A percentile compares a stretch with the other conserved stretches of the same genome.
Conservation (phyloP, 2,888 invertebrate species). For the Chrysomela aeneicollis region DNA sequence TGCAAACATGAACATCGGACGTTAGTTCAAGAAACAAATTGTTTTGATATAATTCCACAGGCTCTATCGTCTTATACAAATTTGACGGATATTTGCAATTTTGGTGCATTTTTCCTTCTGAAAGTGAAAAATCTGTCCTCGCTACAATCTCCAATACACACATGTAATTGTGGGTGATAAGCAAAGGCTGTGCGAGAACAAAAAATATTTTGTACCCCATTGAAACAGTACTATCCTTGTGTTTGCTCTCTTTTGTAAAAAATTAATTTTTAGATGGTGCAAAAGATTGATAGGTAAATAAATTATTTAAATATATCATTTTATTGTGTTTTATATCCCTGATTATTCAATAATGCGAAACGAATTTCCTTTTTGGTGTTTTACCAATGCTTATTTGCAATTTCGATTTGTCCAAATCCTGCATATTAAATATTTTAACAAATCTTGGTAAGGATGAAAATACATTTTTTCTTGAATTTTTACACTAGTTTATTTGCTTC, state of each 20-base stretch:
- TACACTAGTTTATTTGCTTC: no score
- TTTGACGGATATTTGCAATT: constrained; percentile 1
- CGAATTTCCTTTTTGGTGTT: no score
- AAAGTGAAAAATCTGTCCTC: constrained; percentile 47
- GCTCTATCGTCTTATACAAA: no score
- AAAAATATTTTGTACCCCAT: constrained; percentile 47
- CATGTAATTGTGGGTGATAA: constrained; percentile 48
- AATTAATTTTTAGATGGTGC: constrained; percentile 47
- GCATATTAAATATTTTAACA: no score
- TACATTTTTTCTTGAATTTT: no score
- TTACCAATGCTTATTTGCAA: no score
- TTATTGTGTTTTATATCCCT: background rate
- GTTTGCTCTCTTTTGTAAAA: constrained; percentile 48
- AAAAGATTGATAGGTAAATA: constrained; percentile 41
- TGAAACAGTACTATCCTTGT: constrained; percentile 40
- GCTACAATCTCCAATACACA: constrained; percentile 49
- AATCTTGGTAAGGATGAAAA: no score
- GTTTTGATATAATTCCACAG: no score
- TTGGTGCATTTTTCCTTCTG: constrained; percentile 33
- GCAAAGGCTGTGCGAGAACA: constrained; percentile 53
- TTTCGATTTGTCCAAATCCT: no score
- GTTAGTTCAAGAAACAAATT: no score
- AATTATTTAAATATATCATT: constrained; percentile 43
- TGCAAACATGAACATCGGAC: background rate
- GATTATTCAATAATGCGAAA: no score